Base-by-base conservation (phyloP, 2,113 vertebrate species). In the Accipiter virgatus region DNA sequence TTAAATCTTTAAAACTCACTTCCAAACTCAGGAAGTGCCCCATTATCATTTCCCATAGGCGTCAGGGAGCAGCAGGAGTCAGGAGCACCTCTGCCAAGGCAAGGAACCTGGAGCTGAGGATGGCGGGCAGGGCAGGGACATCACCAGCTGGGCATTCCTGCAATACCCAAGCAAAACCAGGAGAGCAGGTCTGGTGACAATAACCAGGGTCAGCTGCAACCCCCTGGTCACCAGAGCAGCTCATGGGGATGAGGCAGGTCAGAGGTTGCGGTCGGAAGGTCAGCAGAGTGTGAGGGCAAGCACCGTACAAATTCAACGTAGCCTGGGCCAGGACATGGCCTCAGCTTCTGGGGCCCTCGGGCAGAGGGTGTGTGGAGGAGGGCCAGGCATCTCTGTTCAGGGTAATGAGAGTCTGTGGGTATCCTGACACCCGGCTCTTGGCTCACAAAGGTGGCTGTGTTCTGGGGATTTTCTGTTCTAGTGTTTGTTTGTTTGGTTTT, bases 231-330 rank as follows among this genome's bases (percentile, higher is more conserved):
- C 34, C 31, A 8, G 20, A 53, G 65, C 38, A 21, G 73, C 47
- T 68, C 7, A 3, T 22, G 7, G 21, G 25, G 42, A 12, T 0
- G 1, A 42, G 43, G 29, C 17, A 17, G 25, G 56, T 40, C 59
- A 45, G 59, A 72, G n/a, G 66, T 26, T 62, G 10, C 2, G 32
- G 20, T 0, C 10, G 9, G 34, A 47, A 72, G 27, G 58, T 52
- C 47, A 2, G 78, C 0, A 45, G 82, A 26, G n/a, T 26, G 4
- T 3, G 8, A 52, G 36, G 27, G 40, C 26, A 19, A 31, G 45
- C 40, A 5, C n/a, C 0, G 0, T 21, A 36, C 7, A 4, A n/a
- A 26, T 15, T 22, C 5, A 13, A 2, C 18, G 1, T 2, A 7
- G 52, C 45, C 36, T 45, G 20, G 55, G 20, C 21, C 8, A 10